phyloP scores from a whole-genome alignment of 2,888 invertebrate species.

The Halictus ligatus region DNA sequence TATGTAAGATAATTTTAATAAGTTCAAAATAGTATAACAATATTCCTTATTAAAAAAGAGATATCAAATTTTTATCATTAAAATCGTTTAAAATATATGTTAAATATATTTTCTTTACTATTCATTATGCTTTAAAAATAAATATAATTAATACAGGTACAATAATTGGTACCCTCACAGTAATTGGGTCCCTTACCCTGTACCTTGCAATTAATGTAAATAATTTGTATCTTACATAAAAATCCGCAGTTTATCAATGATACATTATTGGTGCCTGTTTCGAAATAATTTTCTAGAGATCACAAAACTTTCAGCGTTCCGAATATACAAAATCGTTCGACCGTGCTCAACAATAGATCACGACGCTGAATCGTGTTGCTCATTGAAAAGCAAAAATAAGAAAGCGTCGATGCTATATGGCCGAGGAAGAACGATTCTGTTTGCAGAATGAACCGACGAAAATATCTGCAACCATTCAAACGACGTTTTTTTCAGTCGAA shows the following conservation, averaged over 20 bases:
- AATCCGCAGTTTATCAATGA: not conserved
- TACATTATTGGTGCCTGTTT: not conserved
- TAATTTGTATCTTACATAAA: not conserved
- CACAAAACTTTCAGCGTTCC: not conserved
- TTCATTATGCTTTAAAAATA: no score
- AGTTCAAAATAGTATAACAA: not conserved
- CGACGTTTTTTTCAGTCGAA: slow-evolving; percentile 24
- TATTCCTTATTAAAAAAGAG: no score
- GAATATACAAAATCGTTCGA: not conserved
- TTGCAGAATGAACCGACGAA: slow-evolving; percentile 21
- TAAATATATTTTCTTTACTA: no score
- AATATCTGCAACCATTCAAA: slow-evolving; percentile 26
- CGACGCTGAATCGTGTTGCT: not conserved
- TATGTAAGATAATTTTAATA: no score
- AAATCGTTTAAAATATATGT: no score
- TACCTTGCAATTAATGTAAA: no score
- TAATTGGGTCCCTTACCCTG: no score
- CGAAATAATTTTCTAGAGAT: not conserved
- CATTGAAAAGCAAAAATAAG: slow-evolving; percentile 17
- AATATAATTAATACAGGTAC: no score
- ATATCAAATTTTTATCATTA: no score
- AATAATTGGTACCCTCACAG: no score
- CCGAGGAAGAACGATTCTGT: not conserved
- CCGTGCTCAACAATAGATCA: not conserved
- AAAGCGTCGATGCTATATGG: not conserved